Conservation (phyloP, 2,888 invertebrate species). For the Pseudeuparius sepicola region DNA sequence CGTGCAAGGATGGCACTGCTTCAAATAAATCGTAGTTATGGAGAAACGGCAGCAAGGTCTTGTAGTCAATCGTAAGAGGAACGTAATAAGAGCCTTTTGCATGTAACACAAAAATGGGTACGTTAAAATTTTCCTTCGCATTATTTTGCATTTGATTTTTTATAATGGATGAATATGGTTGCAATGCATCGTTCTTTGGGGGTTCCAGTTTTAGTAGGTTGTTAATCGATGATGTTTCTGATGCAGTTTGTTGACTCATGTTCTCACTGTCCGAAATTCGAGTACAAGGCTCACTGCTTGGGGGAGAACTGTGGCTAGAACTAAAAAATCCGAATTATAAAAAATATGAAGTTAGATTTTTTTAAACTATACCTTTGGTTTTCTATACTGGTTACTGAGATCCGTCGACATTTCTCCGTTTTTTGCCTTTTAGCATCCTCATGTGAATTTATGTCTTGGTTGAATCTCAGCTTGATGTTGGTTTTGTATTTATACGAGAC, state of each 20-base stretch:
- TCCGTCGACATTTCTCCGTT: conserved; percentile 28
- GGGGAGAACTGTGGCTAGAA: conserved; percentile 36
- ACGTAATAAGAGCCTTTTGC: conserved; percentile 83
- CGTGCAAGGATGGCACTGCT: conserved; percentile 44
- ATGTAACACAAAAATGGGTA: conserved; percentile 86
- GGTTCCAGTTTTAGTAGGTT: conserved; percentile 24
- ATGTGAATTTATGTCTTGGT: conserved; percentile 37
- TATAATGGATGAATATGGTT: conserved; percentile 23
- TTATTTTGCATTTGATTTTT: conserved; percentile 21
- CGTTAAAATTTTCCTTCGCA: conserved; percentile 41
- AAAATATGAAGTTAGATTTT: no score
- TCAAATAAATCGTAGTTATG: conserved; percentile 52
- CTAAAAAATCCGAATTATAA: no score
- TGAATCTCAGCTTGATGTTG: conserved; percentile 81
- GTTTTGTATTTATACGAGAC: conserved; percentile 89
- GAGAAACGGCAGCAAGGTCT: conserved; percentile 59
- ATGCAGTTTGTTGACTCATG: conserved; percentile 28
- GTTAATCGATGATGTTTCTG: conserved; percentile 22
- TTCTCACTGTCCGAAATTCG: conserved; percentile 34
- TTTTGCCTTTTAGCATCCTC: conserved; percentile 29
- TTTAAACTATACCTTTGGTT: no score
- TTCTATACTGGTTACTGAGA: conserved; percentile 38
- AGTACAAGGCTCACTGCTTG: conserved; percentile 34
- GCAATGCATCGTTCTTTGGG: conserved; percentile 21
- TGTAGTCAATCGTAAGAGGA: conserved; percentile 71